Evolutionary conservation across 2,888 invertebrate species (phyloP).

Genomic region (Mesoligia furuncula): DNA sequence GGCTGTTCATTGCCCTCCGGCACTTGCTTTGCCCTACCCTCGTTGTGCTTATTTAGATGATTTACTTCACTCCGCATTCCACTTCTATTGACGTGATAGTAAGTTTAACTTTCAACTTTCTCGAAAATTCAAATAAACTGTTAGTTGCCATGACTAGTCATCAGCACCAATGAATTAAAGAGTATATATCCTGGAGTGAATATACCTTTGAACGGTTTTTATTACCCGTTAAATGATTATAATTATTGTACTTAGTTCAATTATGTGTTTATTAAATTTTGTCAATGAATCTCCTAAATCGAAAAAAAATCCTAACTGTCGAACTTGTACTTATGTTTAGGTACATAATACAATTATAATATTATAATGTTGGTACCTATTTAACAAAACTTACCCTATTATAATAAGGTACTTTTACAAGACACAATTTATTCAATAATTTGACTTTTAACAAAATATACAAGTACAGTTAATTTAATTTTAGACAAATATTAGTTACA

Average conservation of each 20-base stretch:
- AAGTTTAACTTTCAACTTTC: conserved; percentile 23
- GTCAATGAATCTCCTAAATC: background rate
- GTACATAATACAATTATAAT: background rate
- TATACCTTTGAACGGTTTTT: background rate
- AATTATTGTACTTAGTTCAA: background rate
- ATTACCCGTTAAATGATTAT: background rate
- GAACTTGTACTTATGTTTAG: background rate
- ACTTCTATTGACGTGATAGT: conserved; percentile 19
- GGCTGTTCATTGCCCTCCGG: conserved; percentile 79
- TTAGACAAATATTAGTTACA: background rate
- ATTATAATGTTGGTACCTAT: background rate
- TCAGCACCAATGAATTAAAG: background rate
- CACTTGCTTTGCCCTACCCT: conserved; percentile 74
- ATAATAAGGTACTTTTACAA: background rate
- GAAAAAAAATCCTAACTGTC: background rate
- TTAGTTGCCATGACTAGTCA: background rate
- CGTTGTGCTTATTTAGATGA: conserved; percentile 73
- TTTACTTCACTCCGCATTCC: conserved; percentile 61
- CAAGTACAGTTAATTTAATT: background rate
- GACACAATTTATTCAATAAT: background rate
- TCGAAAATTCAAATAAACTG: conserved; percentile 16
- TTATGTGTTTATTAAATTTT: background rate
- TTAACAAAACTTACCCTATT: background rate
- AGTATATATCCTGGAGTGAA: background rate
- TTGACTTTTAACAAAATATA: background rate